Base-by-base conservation (phyloP, 2,888 invertebrate genomes). In the Abscondita cerata region DNA sequence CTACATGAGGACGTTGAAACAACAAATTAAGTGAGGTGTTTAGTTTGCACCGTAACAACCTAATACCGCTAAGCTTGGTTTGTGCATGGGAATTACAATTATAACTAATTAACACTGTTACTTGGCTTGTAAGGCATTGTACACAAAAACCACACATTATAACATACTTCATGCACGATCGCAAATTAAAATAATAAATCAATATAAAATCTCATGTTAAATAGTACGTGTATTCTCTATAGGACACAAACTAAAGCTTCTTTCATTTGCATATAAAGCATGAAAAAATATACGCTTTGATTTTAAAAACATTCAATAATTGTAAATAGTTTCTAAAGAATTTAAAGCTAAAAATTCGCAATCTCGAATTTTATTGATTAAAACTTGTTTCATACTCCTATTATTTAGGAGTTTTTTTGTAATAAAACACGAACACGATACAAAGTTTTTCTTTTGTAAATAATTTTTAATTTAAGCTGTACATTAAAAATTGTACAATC, bases 341-440 rank as follows among this genome's bases (percentile, higher is more conserved):
- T 60, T 60, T 54, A 44, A 54, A 50, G 41, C 41, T 12, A 38
- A 59, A n/a, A 52, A 53, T 59, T 34, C 44, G 44, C n/a, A 46
- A 46, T 46, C 44, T 31, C 34, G 47, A 59, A 46, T 53, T 59
- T 59, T 59, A 60, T 53, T 50, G 50, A 53, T 53, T 53, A 60
- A 53, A 60, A 60, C 53, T 61, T 61, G 55, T 55, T 57, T 41
- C 41, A 57, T 57, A 41, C 51, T 51, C n/a, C n/a, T n/a, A n/a
- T 57, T 55, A 47, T 55, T 34, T 38, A 59, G 19, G 16, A 18
- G 16, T 44, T 44, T 44, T n/a, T n/a, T n/a, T n/a, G n/a, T n/a
- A n/a, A n/a, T n/a, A n/a, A n/a, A n/a, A n/a, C n/a, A n/a, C n/a
- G n/a, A n/a, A n/a, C n/a, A n/a, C n/a, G n/a, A n/a, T n/a, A n/a